Evolutionary conservation across 1,140 invertebrate genomes (phyloP), one percentile per base, ranked within the genome.

Genomic region (Brachionus manjavacas): DNA sequence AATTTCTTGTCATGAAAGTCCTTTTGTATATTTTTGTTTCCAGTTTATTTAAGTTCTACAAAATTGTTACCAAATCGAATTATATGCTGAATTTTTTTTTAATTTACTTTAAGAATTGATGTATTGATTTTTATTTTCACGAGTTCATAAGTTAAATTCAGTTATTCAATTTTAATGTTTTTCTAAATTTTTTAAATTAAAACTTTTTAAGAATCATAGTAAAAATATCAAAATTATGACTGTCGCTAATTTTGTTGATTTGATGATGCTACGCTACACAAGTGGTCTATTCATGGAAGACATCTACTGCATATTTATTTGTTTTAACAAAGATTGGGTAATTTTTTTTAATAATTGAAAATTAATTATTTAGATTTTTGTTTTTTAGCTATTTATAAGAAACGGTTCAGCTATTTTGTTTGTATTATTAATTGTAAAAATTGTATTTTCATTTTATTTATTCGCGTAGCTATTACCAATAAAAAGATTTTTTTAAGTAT

Each of bases 301-400:
- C 52, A 11, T 76, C 4, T 76, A 76, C 7, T 76, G 72, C 25
- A 11, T 76, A 8, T 49, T 76, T 25, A 28, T 76, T 20, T 49
- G 39, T 76, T 76, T 76, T 25, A 49, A 76, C 49, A 49, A 23
- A 49, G 72, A 76, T 49, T 76, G 72, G 72, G 72, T 76, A 76
- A 28, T 25, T 25, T 66, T 66, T 31, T 7, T 66, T 23, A 25
- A 8, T 4, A 66, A 12, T 23, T 66, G 1, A 14, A 66, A 66
- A 12, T 25, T 66, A 0, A 23, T 66, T 12, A 25, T 66, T 35
- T 35, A 7, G 4, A 35, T 35, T 35, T 35, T 35, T 35, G 7
- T 64, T 64, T 64, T n/a, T n/a, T 35, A 68, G 64, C 4, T 28
- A 28, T 68, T 68, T 68, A 31, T 68, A 23, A 68, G 28, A 31